Evolutionary conservation across 2,888 invertebrate genomes (phyloP).

Genomic region (Leptogaster cylindrica): DNA sequence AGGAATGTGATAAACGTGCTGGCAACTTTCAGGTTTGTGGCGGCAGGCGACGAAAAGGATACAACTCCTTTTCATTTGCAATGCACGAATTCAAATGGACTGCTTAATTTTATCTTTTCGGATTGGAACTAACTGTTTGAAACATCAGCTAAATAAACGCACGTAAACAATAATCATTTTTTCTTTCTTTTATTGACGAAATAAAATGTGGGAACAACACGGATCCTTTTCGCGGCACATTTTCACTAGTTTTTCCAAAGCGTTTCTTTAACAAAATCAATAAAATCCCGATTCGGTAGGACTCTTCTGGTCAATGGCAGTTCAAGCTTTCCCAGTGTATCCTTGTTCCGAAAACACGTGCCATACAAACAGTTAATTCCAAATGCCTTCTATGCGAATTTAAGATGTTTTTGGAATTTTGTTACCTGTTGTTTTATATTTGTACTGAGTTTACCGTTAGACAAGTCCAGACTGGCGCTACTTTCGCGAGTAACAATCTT

Average conservation of each 20-base stretch:
- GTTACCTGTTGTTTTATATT: slow-evolving; percentile 30
- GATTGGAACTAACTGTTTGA: no score
- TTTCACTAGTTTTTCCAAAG: slow-evolving; percentile 23
- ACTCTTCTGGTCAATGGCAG: slow-evolving; percentile 13
- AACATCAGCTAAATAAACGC: no score
- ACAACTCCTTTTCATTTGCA: no score
- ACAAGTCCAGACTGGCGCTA: slow-evolving; percentile 1
- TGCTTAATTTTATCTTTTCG: no score
- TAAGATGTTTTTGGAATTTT: background rate
- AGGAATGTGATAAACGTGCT: no score
- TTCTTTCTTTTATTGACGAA: no score
- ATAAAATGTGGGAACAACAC: background rate
- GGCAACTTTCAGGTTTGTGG: no score
- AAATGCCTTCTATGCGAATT: background rate
- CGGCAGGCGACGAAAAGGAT: no score
- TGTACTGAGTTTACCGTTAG: background rate
- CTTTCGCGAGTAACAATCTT: slow-evolving; percentile 15
- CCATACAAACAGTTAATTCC: slow-evolving; percentile 16
- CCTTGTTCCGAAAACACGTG: background rate
- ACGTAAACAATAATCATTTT: no score
- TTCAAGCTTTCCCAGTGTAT: slow-evolving; percentile 2
- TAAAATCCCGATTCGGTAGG: background rate
- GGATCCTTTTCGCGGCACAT: slow-evolving; percentile 16
- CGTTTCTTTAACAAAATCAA: slow-evolving; percentile 29
- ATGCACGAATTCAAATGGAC: no score